Evolutionary conservation across 2,113 vertebrate genomes (phyloP).

Genomic region (Limanda limanda): DNA sequence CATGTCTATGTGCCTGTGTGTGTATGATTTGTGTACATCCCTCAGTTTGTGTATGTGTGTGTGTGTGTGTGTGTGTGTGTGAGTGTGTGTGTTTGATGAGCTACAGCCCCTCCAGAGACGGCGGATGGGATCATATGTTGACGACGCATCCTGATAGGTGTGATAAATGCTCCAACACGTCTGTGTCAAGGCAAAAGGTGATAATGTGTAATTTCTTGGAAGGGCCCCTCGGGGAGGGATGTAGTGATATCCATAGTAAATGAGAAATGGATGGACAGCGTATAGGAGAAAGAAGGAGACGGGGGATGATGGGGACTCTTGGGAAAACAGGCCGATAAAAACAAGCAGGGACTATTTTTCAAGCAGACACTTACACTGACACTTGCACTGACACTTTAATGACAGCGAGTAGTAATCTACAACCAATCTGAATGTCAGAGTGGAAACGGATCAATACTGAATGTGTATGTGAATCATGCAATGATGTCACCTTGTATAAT

Average conservation of each 20-base stretch:
- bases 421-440: neutral
- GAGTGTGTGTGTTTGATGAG: conserved; percentile 13
- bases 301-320: conserved; percentile 34
- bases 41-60: neutral
- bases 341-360: conserved; percentile 43
- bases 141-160: conserved; percentile 71
- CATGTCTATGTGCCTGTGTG: neutral
- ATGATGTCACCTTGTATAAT: neutral
- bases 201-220: conserved; percentile 74
- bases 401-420: conserved; percentile 4
- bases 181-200: conserved; percentile 69
- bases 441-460: neutral
- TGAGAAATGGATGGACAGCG: conserved; percentile 69
- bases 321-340: conserved; percentile 53
- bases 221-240: conserved; percentile 58
- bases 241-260: conserved; percentile 70
- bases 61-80: conserved; percentile 10
- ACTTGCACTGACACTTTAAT: conserved; percentile 9
- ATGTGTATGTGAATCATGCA: neutral
- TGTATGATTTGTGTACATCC: neutral
- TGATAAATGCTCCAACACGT: conserved; percentile 76
- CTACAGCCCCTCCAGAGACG: conserved; percentile 36
- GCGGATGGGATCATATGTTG: conserved; percentile 65
- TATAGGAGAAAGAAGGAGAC: conserved; percentile 8
- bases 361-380: conserved; percentile 27